These are phyloP conservation scores for Leuciscus waleckii DNA, from an alignment of 2,797 vertebrate species.

Conservation along the genomic window DNA sequence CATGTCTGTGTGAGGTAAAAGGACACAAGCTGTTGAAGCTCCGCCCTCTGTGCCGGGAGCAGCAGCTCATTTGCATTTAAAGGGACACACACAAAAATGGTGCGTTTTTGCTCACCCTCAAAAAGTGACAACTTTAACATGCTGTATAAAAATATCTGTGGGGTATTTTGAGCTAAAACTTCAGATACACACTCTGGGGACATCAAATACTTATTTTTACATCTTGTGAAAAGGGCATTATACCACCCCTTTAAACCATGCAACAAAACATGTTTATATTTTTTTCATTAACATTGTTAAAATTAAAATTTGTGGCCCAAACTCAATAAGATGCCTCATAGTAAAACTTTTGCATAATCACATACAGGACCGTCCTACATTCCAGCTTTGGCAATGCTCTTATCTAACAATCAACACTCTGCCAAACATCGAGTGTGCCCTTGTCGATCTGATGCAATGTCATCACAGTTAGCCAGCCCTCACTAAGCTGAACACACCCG, in stretches of 20 bases:
- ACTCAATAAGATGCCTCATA: not conserved
- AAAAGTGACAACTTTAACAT: no score
- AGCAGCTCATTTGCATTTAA: no score
- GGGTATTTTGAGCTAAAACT: no score
- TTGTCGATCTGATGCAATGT: slow-evolving; percentile 52
- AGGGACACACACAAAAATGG: no score
- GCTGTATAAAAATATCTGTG: no score
- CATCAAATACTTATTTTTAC: no score
- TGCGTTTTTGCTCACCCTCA: no score
- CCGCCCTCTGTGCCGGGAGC: no score
- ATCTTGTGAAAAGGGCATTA: no score
- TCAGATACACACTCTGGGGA: no score
- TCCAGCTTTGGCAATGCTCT: slow-evolving; percentile 49
- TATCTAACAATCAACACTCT: slow-evolving; percentile 58
- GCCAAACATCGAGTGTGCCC: slow-evolving; percentile 55
- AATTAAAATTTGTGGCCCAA: not conserved
- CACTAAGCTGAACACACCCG: slow-evolving; percentile 42
- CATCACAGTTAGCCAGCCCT: slow-evolving; percentile 38
- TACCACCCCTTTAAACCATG: not conserved
- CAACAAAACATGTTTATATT: not conserved
- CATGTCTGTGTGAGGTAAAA: no score
- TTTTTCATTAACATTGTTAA: not conserved
- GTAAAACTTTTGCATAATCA: slow-evolving; percentile 50
- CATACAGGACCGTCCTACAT: slow-evolving; percentile 2
- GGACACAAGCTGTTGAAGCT: no score